Base-by-base conservation (phyloP, 1,140 invertebrate species). In the Caenorhabditis tropicalis region DNA sequence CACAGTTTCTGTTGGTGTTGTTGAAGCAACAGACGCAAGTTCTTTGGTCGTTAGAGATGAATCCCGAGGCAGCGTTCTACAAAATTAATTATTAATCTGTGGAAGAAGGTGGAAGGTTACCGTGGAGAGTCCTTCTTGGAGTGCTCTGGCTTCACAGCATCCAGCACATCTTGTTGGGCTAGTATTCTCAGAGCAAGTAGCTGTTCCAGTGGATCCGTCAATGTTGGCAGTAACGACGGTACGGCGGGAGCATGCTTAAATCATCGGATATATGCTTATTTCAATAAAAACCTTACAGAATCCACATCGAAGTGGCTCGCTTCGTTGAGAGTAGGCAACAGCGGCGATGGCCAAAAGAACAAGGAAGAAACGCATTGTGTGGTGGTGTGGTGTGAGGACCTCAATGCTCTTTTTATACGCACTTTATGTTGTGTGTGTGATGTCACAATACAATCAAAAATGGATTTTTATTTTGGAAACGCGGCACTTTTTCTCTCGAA, bases 331-430 rank as follows among this genome's bases (percentile, higher is more conserved):
- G 29, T 74, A 74, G 33, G 65, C 65, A 46, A 74, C 36, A 10
- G 65, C 36, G 36, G 10, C 33, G 21, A 74, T 4, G 15, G 36
- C 65, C 36, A 74, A 46, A 24, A 74, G 65, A n/a, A 74, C n/a
- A 46, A 74, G 9, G 29, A 74, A 31, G n/a, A n/a, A 74, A 74
- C 65, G 65, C 65, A 74, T 74, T 74, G 36, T 74, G 65, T 43
- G 21, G 65, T 31, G 10, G 12, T 74, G 36, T 74, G 36, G 43
- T 3, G 6, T 0, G 10, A 15, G 33, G 33, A 3, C 9, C 19
- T n/a, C 19, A 4, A 16, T 21, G 65, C 12, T 43, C 53, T 33
- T 74, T 70, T 74, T 74, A 74, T 74, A 74, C 10, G 29, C 33
- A 43, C 5, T 43, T 43, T 74, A n/a, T 43, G 31, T 74, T 43